Conservation (phyloP, 2,797 vertebrate species). For the Poeciliopsis gracilis region DNA sequence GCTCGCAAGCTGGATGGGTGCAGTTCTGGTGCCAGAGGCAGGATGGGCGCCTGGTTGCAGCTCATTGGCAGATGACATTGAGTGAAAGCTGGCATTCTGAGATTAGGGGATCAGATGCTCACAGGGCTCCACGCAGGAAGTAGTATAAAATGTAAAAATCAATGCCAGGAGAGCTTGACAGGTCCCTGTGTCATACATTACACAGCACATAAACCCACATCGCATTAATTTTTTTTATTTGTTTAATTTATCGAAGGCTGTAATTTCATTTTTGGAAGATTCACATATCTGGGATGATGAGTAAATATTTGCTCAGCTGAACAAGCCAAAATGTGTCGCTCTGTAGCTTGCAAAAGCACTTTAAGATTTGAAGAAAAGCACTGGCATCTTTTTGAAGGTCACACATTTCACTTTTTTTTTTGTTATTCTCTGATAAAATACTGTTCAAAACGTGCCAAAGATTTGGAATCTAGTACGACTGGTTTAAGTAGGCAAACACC, state of each 20-base stretch:
- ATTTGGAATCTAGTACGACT: neutral
- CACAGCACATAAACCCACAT: conserved; percentile 41
- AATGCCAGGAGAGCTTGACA: conserved; percentile 65
- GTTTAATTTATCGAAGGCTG: conserved; percentile 18
- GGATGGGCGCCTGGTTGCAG: conserved; percentile 79
- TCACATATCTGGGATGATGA: neutral
- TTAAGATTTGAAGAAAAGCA: conserved; percentile 40
- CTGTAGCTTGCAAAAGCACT: conserved; percentile 44
- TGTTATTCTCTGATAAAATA: neutral
- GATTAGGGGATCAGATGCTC: conserved; percentile 83
- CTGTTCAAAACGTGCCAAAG: too few relatives aligned
- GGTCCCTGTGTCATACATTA: conserved; percentile 51
- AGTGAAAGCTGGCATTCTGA: conserved; percentile 78
- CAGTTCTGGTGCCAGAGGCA: conserved; percentile 78
- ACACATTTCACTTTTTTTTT: conserved; percentile 8
- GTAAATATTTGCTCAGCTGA: conserved; percentile 14
- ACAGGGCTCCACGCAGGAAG: conserved; percentile 69
- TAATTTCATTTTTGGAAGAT: conserved; percentile 25
- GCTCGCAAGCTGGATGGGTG: conserved; percentile 74
- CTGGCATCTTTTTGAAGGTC: conserved; percentile 51
- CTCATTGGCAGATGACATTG: conserved; percentile 83
- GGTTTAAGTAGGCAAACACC: neutral
- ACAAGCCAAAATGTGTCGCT: conserved; percentile 32
- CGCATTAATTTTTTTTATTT: conserved; percentile 29
- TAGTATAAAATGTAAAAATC: conserved; percentile 75